Conservation (phyloP, 2,888 invertebrate genomes). For the Nesidiocoris tenuis region DNA sequence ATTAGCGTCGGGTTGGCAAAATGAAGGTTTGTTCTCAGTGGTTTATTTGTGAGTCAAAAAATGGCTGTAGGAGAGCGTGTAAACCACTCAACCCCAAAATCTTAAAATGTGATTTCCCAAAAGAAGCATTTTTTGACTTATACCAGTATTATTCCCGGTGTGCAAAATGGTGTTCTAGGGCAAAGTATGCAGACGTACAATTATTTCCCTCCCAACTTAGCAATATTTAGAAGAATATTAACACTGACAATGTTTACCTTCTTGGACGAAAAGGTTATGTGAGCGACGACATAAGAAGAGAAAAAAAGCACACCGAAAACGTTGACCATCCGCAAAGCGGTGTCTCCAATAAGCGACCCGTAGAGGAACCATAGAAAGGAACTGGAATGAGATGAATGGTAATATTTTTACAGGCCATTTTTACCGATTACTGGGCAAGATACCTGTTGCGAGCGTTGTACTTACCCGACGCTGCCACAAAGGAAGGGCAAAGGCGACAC, state of each 20-base stretch:
- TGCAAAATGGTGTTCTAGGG: too few species aligned
- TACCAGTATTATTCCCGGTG: too few species aligned
- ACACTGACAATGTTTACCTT: slow-evolving; percentile 1
- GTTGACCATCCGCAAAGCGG: slow-evolving; percentile 73
- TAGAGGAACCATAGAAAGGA: slow-evolving; percentile 79
- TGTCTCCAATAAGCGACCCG: slow-evolving; percentile 71
- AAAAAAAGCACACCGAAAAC: slow-evolving; percentile 69
- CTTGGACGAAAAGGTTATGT: slow-evolving; percentile 17
- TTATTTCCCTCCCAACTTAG: too few species aligned
- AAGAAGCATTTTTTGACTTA: too few species aligned
- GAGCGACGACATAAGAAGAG: slow-evolving; percentile 25
- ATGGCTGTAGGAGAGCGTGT: too few species aligned
- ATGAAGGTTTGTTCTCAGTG: too few species aligned
- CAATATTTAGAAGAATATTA: not conserved
- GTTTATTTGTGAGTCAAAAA: too few species aligned
- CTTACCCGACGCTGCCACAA: slow-evolving; percentile 73
- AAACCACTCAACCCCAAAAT: too few species aligned
- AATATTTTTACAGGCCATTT: not conserved
- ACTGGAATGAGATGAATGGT: slow-evolving; percentile 57
- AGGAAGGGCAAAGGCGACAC: slow-evolving; percentile 75
- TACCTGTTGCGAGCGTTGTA: too few species aligned
- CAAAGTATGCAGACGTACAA: not conserved
- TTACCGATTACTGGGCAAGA: too few species aligned
- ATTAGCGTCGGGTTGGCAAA: too few species aligned
- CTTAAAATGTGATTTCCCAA: not conserved